phyloP scores from a whole-genome alignment of 2,888 invertebrate genomes.

The Scaptomyza reducta region DNA sequence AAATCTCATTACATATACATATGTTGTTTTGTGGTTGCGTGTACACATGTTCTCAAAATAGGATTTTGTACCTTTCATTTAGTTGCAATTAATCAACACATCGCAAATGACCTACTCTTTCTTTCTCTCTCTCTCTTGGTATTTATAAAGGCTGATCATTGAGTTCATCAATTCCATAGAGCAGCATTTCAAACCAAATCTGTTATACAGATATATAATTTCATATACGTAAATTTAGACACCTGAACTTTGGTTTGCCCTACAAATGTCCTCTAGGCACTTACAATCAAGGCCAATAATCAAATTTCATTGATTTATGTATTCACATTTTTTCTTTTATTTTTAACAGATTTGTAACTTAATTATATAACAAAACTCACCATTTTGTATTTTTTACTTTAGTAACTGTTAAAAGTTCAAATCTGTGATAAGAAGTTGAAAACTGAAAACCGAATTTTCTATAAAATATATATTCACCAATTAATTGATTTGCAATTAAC shows the following conservation, averaged over 20 bases:
- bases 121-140: not conserved
- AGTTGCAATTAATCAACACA: slow-evolving; percentile 42
- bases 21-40: slow-evolving; percentile 11
- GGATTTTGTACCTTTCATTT: slow-evolving; percentile 28
- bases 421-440: slow-evolving; percentile 1
- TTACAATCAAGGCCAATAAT: slow-evolving; percentile 63
- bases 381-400: slow-evolving; percentile 39
- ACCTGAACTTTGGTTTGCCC: slow-evolving; percentile 34
- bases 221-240: not conserved
- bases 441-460: not conserved
- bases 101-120: slow-evolving; percentile 27
- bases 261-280: slow-evolving; percentile 72
- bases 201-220: not conserved
- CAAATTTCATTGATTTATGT: slow-evolving; percentile 55
- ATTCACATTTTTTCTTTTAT: slow-evolving; percentile 14
- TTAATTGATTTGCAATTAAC: slow-evolving; percentile 76
- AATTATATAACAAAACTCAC: slow-evolving; percentile 46
- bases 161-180: not conserved
- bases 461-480: slow-evolving; percentile 26
- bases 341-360: not conserved
- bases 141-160: not conserved
- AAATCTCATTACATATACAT: slow-evolving; percentile 26
- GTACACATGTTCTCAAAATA: slow-evolving; percentile 37
- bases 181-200: not conserved
- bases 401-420: not conserved